Evolutionary conservation across 2,888 invertebrate genomes (phyloP).

Genomic region (Yponomeuta sedellus): DNA sequence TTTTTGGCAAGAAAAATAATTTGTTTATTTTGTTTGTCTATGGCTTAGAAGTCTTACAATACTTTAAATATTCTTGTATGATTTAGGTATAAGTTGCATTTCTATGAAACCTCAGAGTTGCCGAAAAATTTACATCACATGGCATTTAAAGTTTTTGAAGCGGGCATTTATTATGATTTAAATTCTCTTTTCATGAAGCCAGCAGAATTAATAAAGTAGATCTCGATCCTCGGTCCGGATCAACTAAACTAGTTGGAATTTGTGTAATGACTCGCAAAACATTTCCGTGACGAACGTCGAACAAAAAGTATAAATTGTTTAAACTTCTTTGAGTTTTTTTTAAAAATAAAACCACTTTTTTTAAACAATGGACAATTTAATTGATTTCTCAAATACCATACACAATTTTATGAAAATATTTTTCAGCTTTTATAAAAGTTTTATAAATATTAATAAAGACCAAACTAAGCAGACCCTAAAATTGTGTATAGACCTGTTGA

Average conservation of each 20-base stretch:
- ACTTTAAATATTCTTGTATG: background rate
- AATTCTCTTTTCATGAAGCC: too few relatives aligned
- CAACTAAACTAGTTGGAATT: background rate
- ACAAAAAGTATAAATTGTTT: background rate
- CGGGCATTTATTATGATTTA: too few relatives aligned
- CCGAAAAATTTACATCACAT: background rate
- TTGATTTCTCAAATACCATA: slow-evolving; percentile 69
- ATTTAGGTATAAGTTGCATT: background rate
- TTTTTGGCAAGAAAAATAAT: background rate
- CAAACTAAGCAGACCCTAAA: slow-evolving; percentile 42
- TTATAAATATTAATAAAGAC: background rate
- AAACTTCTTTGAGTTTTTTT: slow-evolving; percentile 25
- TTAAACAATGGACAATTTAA: slow-evolving; percentile 65
- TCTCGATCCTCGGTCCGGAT: background rate
- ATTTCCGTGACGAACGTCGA: background rate
- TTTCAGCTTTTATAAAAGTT: slow-evolving; percentile 7
- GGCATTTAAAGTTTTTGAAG: background rate
- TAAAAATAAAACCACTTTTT: slow-evolving; percentile 19
- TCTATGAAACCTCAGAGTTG: background rate
- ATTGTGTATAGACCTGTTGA: slow-evolving; percentile 67
- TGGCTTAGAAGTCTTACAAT: background rate
- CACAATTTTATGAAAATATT: slow-evolving; percentile 40
- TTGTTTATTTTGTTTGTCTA: background rate
- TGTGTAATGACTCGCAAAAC: background rate
- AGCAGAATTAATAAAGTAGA: too few relatives aligned